Base-by-base conservation (phyloP, 30 jellyfish, hydroid and myxozoan genomes). In the Hydractinia echinata region DNA sequence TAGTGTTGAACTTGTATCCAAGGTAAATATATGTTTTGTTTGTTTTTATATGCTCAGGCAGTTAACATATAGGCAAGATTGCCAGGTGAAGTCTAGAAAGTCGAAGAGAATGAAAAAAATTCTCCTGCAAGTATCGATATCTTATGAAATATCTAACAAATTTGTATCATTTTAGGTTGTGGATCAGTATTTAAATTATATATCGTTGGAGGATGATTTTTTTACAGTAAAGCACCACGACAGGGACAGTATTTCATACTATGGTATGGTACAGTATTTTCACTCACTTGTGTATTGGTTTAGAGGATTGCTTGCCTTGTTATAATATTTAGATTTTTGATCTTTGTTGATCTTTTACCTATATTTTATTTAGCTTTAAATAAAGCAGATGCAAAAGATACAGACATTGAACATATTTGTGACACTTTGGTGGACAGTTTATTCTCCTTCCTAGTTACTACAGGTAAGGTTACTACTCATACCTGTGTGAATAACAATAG, bases 181-280 rank as follows among this genome's bases (percentile, higher is more conserved):
- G 83, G 99, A 95, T 73, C 97, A 95, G 72, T 95, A 95, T 77
- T 73, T 95, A 61, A 89, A 89, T 76, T 95, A 85, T 85, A 85
- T 95, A 44, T 95, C 99, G 51, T 91, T 95, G 62, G 99, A 95
- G 66, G 96, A 95, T 8, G 96, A 95, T 82, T 76, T 94, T 20
- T 94, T 94, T 76, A 88, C 95, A 5, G 97, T 94, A 14, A 88
- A 94, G 66, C 96, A 94, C 61, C 97, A 94, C 67, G 94, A 85
- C 79, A 81, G 95, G 76, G 96, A 94, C 39, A 85, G 95, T 66
- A 85, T 94, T 64, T 94, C 99, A 53, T 94, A 94, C 70, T 94
- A 94, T 77, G 97, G 99, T 94, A 51, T 30, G 97, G 44, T 5
- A 7, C 13, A 71, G 51, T 50, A 30, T 30, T 30, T 30, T 30